Base-by-base conservation (phyloP, 2,113 vertebrate genomes). In the Anhinga anhinga region DNA sequence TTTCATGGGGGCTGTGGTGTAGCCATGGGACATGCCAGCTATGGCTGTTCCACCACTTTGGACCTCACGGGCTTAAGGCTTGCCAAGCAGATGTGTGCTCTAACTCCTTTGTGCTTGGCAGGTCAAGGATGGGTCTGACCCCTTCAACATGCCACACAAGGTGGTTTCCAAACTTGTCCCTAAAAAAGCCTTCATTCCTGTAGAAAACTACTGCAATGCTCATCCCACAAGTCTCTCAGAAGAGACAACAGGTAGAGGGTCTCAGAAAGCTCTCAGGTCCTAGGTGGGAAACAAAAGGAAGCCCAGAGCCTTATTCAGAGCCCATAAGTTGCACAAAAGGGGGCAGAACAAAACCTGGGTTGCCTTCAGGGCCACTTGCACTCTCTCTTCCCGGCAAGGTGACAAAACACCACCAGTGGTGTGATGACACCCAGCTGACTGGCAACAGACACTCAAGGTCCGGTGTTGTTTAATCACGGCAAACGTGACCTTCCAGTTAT, bases 331-430 rank as follows among this genome's bases (percentile, higher is more conserved):
- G 18, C 20, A 56, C 1, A 1, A 59, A 66, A 66, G 66, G 15
- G 34, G 52, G 25, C 17, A 40, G 44, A 40, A 40, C 21, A 71
- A 65, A 88, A 52, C 23, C 58, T 3, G 0, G 7, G 12, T 25
- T 52, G 50, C 23, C 25, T 30, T 63, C 38, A n/a, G 49, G 50
- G 50, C 40, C 1, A 0, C 34, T 34, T 34, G 38, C 17, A 47
- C 0, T 0, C 2, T 3, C 12, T 44, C 14, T n/a, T 49, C 32
- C 38, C 3, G 0, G 32, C 50, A 38, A 9, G 29, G 66, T 1
- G 5, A 58, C 49, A 63, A 72, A 85, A 34, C 32, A 70, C 45
- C 32, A 2, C 72, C 0, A 1, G 56, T 2, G 0, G 58, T 34
- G 82, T 0, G 7, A 50, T 22, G 58, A 58, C 2, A 4, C 73